Base-by-base conservation (phyloP, 1,140 invertebrate species). In the Epicauta chinensis region DNA sequence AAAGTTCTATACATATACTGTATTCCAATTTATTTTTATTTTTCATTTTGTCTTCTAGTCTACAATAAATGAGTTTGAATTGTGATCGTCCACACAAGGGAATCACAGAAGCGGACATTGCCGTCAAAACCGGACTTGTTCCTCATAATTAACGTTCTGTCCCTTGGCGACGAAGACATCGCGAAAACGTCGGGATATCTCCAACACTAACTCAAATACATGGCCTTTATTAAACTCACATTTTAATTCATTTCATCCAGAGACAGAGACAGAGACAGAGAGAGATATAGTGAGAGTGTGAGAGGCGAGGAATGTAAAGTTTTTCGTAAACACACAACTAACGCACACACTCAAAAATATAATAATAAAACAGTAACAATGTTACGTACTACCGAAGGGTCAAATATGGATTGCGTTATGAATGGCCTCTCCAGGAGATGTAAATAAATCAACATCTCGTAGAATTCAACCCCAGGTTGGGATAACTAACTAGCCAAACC, bases 211-310 rank as follows among this genome's bases (percentile, higher is more conserved):
- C 51, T 56, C 44, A 60, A 56, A 57, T 48, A 56, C 55, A 57
- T 57, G 44, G 55, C 53, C 23, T 53, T 61, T 46, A 61, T 58
- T 58, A 51, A 58, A 60, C 53, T 58, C 52, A 40, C 41, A 52
- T 60, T 60, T 60, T 58, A 60, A 58, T 60, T 58, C 49, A 54
- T 53, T 60, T 60, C 47, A 23, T n/a, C n/a, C n/a, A n/a, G n/a
- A n/a, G n/a, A n/a, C 46, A 31, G 53, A n/a, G n/a, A n/a, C n/a
- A n/a, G n/a, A n/a, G n/a, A n/a, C n/a, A n/a, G n/a, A n/a, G n/a
- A n/a, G n/a, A n/a, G n/a, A n/a, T n/a, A n/a, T n/a, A n/a, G n/a
- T n/a, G n/a, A n/a, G n/a, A n/a, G n/a, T n/a, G n/a, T n/a, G 45
- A 12, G 51, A 43, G 49, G 34, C 1, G 23, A n/a, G n/a, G 23